Evolutionary conservation across 2,113 vertebrate species (phyloP).

Genomic region (Pteropus alecto): DNA sequence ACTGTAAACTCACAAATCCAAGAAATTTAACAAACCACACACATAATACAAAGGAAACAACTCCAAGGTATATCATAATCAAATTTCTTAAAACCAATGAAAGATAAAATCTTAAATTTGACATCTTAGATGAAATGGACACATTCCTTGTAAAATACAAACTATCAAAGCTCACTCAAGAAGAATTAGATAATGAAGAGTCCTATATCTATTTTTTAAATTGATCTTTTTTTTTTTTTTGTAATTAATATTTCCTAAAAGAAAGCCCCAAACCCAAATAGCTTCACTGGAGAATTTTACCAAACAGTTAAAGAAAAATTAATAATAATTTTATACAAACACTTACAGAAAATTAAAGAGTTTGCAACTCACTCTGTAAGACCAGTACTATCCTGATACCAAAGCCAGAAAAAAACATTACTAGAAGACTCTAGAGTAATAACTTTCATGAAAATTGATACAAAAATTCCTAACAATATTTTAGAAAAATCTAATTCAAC

Average conservation of each 20-base stretch:
- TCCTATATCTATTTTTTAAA: not conserved
- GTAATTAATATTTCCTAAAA: not conserved
- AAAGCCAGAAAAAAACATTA: not conserved
- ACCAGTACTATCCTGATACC: not conserved
- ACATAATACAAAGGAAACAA: not conserved
- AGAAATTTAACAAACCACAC: not conserved
- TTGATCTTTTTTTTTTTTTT: not conserved
- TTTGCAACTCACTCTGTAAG: not conserved
- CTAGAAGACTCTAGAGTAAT: not conserved
- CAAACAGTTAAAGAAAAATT: constrained; percentile 1
- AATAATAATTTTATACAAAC: not conserved
- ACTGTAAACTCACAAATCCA: not conserved
- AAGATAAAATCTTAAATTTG: not conserved
- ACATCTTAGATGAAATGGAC: not conserved
- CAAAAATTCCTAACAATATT: not conserved
- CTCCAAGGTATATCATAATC: not conserved
- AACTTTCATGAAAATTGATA: not conserved
- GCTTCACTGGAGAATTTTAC: not conserved
- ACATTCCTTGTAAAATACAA: not conserved
- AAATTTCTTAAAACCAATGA: not conserved
- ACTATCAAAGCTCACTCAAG: not conserved
- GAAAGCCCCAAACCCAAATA: not conserved
- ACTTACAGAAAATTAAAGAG: not conserved
- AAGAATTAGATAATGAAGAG: not conserved
- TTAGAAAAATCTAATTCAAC: not conserved